These are phyloP conservation scores for Synergus japonicus DNA, from an alignment of 2,888 invertebrate species.

Conservation along the genomic window DNA sequence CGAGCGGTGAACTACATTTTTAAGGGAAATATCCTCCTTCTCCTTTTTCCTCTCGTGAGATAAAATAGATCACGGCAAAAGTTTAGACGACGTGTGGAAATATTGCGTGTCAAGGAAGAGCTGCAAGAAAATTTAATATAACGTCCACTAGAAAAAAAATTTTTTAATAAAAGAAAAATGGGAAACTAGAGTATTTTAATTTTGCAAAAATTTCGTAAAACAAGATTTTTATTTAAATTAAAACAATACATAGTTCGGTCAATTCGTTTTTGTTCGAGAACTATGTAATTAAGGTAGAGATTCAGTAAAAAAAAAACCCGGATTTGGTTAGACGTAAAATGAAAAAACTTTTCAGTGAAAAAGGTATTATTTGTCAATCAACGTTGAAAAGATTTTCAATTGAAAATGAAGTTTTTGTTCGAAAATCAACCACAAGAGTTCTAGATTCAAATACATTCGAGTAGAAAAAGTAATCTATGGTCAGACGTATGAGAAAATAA, in stretches of 20 bases:
- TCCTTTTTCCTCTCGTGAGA: not conserved
- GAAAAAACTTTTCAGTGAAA: too few relatives aligned
- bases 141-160: not conserved
- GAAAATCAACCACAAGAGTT: not conserved
- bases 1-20: slow-evolving; percentile 18
- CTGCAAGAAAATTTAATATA: not conserved
- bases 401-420: not conserved
- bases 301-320: too few relatives aligned
- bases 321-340: too few relatives aligned
- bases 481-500: too few relatives aligned
- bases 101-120: not conserved
- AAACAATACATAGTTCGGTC: too few relatives aligned
- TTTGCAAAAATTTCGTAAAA: not conserved
- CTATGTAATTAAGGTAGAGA: too few relatives aligned
- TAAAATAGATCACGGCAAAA: slow-evolving; percentile 13
- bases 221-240: too few relatives aligned
- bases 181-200: not conserved
- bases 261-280: too few relatives aligned
- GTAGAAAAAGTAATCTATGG: too few relatives aligned
- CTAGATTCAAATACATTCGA: not conserved
- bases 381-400: too few relatives aligned
- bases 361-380: too few relatives aligned
- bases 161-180: not conserved
- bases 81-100: not conserved
- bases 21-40: slow-evolving; percentile 14